Base-by-base conservation (phyloP, 64 coral and sea anemone genomes). In the Dendronephthya gigantea region DNA sequence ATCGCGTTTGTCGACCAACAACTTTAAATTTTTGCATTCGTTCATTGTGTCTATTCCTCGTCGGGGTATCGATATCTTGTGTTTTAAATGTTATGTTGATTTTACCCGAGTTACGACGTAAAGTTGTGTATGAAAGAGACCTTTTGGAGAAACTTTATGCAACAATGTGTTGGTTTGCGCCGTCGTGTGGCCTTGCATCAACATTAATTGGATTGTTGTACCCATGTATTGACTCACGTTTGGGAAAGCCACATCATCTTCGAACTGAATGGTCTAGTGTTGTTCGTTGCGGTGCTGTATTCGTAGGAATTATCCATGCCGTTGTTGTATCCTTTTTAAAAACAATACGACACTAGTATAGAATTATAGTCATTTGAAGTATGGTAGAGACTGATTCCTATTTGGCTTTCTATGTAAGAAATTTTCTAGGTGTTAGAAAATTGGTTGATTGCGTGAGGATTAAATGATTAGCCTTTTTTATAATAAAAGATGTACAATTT, bases 51-150 rank as follows among this genome's bases (percentile, higher is more conserved):
- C 22, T 79, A 12, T 79, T 79, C 17, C 34, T 79, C 36, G 32
- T 79, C 12, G 72, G 72, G 11, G 36, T 79, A 2, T 79, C 72
- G 7, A 34, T 79, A 34, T 79, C 72, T 79, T 79, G 25, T 19
- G 72, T 79, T 35, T 79, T 79, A 19, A 79, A 79, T 39, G 72
- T 79, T 33, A 79, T 79, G 72, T 34, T 79, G 36, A 79, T 79
- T 79, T 79, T 79, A 34, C 72, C 72, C 6, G 72, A 79, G 17
- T 79, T 79, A 79, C 4, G 72, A 39, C 30, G 72, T 10, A 79
- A 79, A 79, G 72, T 79, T 35, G 72, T 79, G 32, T 79, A 79
- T 33, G 72, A 79, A 79, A 79, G 32, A 79, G 72, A 79, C 22
- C 13, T 79, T 79, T 79, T 79, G 72, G 36, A 79, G 8, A 79